Conservation (phyloP, 1,140 invertebrate genomes). For the Pseudomyrmex flavicornis region DNA sequence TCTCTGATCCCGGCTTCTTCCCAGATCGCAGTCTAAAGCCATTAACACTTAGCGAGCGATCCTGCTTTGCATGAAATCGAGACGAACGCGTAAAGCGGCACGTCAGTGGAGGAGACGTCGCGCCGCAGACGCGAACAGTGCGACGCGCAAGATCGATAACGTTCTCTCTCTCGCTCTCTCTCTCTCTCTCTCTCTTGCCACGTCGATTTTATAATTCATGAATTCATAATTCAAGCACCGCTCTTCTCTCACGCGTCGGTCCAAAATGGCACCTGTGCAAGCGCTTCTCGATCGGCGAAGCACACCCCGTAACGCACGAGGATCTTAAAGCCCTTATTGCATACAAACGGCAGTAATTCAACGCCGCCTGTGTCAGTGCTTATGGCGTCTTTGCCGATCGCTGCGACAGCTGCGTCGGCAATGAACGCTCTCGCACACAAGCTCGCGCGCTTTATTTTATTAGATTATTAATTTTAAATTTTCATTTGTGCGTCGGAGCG, state of each 20-base stretch:
- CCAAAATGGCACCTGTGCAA: conserved; percentile 39
- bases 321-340: conserved; percentile 56
- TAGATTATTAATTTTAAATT: conserved; percentile 53
- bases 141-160: conserved; percentile 67
- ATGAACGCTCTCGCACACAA: neutral
- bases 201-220: conserved; percentile 81
- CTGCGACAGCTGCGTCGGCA: conserved; percentile 16
- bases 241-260: conserved; percentile 41
- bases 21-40: conserved; percentile 46
- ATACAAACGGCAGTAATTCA: conserved; percentile 45
- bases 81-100: conserved; percentile 58
- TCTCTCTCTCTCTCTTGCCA: neutral
- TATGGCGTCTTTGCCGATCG: conserved; percentile 37
- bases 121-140: conserved; percentile 43
- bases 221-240: conserved; percentile 80
- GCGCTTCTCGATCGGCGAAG: conserved; percentile 30
- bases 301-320: neutral
- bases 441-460: conserved; percentile 29
- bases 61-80: conserved; percentile 62
- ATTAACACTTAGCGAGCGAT: conserved; percentile 65
- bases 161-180: conserved; percentile 33
- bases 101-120: conserved; percentile 50
- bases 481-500: conserved; percentile 24
- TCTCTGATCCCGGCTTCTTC: conserved; percentile 39
- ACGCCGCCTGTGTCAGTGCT: conserved; percentile 6